phyloP scores from a whole-genome alignment of 2,888 invertebrate genomes.

The Fragum sueziense region DNA sequence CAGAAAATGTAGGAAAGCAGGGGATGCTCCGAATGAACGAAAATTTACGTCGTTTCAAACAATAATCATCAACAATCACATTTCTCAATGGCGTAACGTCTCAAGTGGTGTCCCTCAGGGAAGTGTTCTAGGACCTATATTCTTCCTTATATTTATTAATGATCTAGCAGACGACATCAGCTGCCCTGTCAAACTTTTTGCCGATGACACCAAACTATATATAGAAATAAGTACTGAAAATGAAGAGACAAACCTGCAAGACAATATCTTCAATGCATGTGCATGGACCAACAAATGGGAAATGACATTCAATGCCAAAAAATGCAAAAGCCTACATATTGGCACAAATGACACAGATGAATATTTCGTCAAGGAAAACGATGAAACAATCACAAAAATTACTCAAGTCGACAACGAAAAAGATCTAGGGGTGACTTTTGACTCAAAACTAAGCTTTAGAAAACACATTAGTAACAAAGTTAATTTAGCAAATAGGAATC shows the following conservation, averaged over 20 bases:
- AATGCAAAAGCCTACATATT: too few species aligned
- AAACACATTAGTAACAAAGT: not conserved
- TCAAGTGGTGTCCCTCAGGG: slow-evolving; percentile 8
- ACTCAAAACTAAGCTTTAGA: not conserved
- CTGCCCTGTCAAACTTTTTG: not conserved
- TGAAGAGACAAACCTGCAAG: not conserved
- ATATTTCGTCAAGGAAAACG: not conserved
- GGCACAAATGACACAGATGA: too few species aligned
- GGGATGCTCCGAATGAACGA: too few species aligned
- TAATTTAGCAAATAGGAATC: not conserved
- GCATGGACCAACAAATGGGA: not conserved
- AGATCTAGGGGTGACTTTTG: not conserved
- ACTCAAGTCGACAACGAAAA: not conserved
- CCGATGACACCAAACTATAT: slow-evolving; percentile 10
- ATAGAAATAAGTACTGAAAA: not conserved
- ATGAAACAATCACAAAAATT: not conserved
- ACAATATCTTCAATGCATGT: not conserved
- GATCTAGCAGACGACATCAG: not conserved
- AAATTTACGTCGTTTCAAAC: too few species aligned
- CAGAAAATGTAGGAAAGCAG: too few species aligned
- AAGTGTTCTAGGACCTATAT: slow-evolving; percentile 1
- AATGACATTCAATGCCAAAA: not conserved
- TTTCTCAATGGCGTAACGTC: not conserved
- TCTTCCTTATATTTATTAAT: slow-evolving; percentile 5
- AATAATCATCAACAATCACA: too few species aligned